Base-by-base conservation (phyloP, 2,888 invertebrate genomes). In the Drosophila meridiana region DNA sequence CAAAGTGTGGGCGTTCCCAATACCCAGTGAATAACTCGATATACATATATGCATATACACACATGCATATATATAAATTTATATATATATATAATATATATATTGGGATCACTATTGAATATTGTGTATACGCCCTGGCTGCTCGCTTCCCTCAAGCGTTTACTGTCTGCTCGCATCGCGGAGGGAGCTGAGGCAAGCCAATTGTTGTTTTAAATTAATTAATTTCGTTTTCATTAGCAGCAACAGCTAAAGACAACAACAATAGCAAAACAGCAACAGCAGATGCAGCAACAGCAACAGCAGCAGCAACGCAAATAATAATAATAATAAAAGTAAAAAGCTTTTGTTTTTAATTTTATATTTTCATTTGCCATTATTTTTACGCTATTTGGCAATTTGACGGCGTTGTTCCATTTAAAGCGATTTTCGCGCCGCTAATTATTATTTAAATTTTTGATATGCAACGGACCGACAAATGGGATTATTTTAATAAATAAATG, bases 391-490 rank as follows among this genome's bases (percentile, higher is more conserved):
- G 73, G 73, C 77, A 84, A 88, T 84, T 88, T 87, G 69, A 68
- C 61, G 69, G 68, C 78, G 79, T 69, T 87, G 77, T 84, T 82
- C 48, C 77, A 83, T 78, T 73, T 80, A 82, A 89, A 78, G 87
- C 77, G 78, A 82, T 86, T 86, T 87, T 84, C 83, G 79, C 81
- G 70, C 79, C 78, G 79, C 87, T 87, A 87, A 89, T 87, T 87
- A 87, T 89, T 85, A 87, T 87, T 87, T 87, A 87, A 87, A 87
- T 85, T 89, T 89, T 85, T 82, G 79, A 83, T 82, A 72, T 69
- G 74, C 69, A 48, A 40, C 63, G 63, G 62, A 42, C 63, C 82
- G 65, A 65, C 78, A 87, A 85, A 87, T 83, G 83, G 85, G 88
- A 86, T 86, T 86, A 88, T 86, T 82, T 86, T 82, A 78, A 85